Percentiles rank a stretch among this genome's conserved stretches.
Conservation (phyloP, 2,888 invertebrate genomes). For the Lydus trimaculatus region DNA sequence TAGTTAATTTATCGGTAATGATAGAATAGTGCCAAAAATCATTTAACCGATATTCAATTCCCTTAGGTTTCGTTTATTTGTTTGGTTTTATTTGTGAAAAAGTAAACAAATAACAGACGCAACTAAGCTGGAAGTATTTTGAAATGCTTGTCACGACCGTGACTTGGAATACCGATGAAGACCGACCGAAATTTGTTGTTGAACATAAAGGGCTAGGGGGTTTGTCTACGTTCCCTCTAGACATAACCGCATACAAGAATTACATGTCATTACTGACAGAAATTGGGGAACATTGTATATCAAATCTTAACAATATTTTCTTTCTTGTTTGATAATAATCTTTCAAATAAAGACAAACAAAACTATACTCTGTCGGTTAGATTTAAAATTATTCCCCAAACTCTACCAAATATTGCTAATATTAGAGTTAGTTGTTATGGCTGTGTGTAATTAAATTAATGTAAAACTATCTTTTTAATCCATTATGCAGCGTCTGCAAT, state of each 20-base stretch:
- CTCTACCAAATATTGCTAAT: no score
- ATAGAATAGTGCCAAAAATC: conserved; percentile 12
- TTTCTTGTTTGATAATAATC: no score
- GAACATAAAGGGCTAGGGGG: conserved; percentile 15
- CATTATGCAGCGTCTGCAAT: no score
- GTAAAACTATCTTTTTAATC: background rate
- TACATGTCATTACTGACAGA: conserved; percentile 5
- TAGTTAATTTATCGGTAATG: background rate
- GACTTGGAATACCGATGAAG: conserved; percentile 28
- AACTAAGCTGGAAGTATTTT: conserved; percentile 29
- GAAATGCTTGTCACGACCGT: conserved; percentile 21
- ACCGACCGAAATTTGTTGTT: conserved; percentile 10
- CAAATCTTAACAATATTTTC: background rate
- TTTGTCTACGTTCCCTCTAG: conserved; percentile 12
- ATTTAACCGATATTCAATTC: background rate
- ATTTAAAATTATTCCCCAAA: no score
- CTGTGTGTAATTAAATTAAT: no score
- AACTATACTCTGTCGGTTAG: no score
- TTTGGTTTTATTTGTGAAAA: conserved; percentile 19
- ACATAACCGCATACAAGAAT: conserved; percentile 8
- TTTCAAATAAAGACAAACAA: no score
- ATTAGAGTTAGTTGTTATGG: no score
- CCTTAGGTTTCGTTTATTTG: background rate
- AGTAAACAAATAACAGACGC: conserved; percentile 32
- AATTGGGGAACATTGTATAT: background rate